Evolutionary conservation across 2,113 vertebrate genomes (phyloP).

Genomic region (Coptodon rendalli): DNA sequence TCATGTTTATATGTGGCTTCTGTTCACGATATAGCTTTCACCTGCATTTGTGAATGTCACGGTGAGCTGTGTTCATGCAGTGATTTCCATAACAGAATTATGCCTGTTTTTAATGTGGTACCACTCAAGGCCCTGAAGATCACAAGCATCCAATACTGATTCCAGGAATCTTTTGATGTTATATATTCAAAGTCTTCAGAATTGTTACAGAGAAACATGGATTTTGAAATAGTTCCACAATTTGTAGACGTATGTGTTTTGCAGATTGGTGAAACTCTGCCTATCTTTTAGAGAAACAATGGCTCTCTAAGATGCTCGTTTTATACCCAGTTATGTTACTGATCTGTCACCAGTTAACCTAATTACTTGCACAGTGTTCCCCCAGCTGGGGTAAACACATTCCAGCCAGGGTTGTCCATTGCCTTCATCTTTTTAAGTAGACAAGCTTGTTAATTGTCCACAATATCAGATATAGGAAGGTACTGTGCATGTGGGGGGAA

Average conservation of each 20-base stretch:
- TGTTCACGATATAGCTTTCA: background rate
- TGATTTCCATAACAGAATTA: background rate
- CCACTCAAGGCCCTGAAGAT: background rate
- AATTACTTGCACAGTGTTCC: background rate
- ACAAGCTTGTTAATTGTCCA: slow-evolving; percentile 17
- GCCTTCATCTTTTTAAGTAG: background rate
- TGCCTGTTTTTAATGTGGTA: background rate
- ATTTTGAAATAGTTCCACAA: background rate
- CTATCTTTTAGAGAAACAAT: background rate
- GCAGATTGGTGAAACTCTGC: background rate
- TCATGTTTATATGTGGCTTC: background rate
- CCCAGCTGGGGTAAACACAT: background rate
- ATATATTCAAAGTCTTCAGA: background rate
- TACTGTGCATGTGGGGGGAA: background rate
- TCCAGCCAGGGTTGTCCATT: background rate
- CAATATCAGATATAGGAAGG: background rate
- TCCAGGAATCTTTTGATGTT: background rate
- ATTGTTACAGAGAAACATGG: background rate
- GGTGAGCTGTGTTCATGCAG: background rate
- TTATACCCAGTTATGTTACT: background rate
- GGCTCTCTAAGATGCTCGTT: background rate
- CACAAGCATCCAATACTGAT: background rate
- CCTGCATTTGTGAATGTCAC: background rate
- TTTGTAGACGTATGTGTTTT: background rate
- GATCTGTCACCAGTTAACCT: background rate